Evolutionary conservation across 2,797 vertebrate species (phyloP).

Genomic region (Leptodactylus fallax): DNA sequence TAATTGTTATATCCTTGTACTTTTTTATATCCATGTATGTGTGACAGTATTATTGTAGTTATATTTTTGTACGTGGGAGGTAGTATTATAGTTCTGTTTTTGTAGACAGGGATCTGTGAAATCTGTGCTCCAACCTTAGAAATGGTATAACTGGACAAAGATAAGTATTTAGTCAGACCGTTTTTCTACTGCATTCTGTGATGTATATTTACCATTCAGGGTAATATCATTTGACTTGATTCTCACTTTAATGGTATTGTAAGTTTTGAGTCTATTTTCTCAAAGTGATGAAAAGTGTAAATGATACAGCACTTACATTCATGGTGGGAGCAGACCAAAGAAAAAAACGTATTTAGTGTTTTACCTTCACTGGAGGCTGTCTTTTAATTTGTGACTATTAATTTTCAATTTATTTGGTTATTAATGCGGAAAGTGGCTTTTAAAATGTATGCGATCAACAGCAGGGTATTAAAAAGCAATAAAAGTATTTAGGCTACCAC

Average conservation of each 20-base stretch:
- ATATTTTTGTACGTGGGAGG: too few relatives aligned
- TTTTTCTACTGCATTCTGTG: neutral
- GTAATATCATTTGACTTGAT: neutral
- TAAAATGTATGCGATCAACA: constrained; percentile 7
- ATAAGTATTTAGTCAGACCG: neutral
- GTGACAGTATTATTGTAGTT: too few relatives aligned
- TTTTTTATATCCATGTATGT: too few relatives aligned
- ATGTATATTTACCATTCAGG: neutral
- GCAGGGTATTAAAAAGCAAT: constrained; percentile 2
- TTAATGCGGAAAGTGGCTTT: constrained; percentile 29
- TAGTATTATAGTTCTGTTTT: too few relatives aligned
- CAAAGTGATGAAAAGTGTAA: neutral
- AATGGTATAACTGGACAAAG: neutral
- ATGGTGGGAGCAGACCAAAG: neutral
- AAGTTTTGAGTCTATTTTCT: neutral
- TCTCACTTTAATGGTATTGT: neutral
- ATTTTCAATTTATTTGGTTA: constrained; percentile 25
- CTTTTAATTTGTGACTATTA: constrained; percentile 26
- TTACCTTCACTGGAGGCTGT: constrained; percentile 5
- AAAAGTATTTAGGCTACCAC: neutral
- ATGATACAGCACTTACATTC: neutral
- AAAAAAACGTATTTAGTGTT: neutral
- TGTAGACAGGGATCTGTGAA: too few relatives aligned
- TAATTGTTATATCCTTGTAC: too few relatives aligned
- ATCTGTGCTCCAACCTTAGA: too few relatives aligned